A percentile compares a stretch with the other conserved stretches of the same genome.
Conservation (phyloP, 2,888 invertebrate species). For the Standfussiana lucernea region DNA sequence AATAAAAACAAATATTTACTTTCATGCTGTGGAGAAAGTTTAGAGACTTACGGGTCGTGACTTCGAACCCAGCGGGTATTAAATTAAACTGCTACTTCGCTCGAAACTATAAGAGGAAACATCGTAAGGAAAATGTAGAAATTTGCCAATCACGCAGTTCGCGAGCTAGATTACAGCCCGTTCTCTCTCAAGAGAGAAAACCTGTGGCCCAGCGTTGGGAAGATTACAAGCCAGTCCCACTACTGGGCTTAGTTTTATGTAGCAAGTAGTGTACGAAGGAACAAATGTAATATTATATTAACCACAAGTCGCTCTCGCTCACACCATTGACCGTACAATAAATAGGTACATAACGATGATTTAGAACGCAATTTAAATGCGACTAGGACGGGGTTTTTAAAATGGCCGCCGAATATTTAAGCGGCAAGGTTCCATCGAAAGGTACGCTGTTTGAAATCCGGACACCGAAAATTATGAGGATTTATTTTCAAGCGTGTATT, state of each 20-base stretch:
- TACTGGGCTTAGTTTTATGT: background rate
- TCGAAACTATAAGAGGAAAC: background rate
- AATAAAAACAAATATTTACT: background rate
- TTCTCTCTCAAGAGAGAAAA: background rate
- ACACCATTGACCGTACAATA: conserved; percentile 12
- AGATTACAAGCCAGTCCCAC: background rate
- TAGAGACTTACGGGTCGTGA: background rate
- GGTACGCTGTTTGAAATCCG: conserved; percentile 21
- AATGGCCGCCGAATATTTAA: conserved; percentile 41
- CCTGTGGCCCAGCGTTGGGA: background rate
- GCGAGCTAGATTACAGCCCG: background rate
- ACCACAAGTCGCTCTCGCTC: conserved; percentile 1
- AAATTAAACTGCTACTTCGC: background rate
- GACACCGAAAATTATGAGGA: conserved; percentile 9
- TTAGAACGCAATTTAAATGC: conserved; percentile 39
- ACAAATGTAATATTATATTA: background rate
- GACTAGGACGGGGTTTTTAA: conserved; percentile 33
- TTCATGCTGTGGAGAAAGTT: background rate
- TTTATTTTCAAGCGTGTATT: conserved; percentile 17
- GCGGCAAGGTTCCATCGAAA: conserved; percentile 19
- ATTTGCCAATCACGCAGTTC: background rate
- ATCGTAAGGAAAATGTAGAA: background rate
- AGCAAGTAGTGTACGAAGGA: background rate
- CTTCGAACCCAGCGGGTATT: background rate
- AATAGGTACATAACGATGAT: conserved; percentile 46